Evolutionary conservation across 2,113 vertebrate species (phyloP).

Genomic region (Dromaius novaehollandiae): DNA sequence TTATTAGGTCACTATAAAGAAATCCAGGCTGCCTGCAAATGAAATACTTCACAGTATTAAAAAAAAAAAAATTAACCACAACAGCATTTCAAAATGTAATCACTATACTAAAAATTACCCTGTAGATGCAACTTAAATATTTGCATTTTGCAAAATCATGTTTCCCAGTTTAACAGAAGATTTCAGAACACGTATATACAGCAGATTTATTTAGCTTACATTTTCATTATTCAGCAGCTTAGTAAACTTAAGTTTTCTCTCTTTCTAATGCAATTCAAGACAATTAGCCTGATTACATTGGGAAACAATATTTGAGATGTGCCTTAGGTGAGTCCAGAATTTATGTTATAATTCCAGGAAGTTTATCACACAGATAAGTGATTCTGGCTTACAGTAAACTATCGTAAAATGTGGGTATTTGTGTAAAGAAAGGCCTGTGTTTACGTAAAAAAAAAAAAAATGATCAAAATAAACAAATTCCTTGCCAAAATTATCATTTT

Average conservation of each 20-base stretch:
- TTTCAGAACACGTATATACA: background rate
- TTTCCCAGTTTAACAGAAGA: background rate
- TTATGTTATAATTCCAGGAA: background rate
- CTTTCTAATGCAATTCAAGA: background rate
- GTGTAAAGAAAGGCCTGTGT: background rate
- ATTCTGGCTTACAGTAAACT: background rate
- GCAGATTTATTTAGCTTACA: background rate
- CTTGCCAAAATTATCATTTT: background rate
- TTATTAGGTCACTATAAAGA: background rate
- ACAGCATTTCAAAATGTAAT: background rate
- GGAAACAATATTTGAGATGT: background rate
- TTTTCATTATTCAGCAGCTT: background rate
- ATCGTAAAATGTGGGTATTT: background rate
- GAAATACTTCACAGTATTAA: background rate
- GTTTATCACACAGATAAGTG: background rate
- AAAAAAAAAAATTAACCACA: constrained; percentile 1
- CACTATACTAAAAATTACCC: background rate
- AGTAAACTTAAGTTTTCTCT: background rate
- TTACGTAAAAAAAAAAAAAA: background rate
- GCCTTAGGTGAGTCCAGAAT: background rate
- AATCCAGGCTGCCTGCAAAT: background rate
- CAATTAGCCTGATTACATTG: background rate
- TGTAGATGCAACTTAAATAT: background rate
- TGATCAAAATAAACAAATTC: background rate
- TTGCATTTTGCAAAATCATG: background rate